Conservation (phyloP, 2,797 vertebrate species). For the Alexandromys oeconomus region DNA sequence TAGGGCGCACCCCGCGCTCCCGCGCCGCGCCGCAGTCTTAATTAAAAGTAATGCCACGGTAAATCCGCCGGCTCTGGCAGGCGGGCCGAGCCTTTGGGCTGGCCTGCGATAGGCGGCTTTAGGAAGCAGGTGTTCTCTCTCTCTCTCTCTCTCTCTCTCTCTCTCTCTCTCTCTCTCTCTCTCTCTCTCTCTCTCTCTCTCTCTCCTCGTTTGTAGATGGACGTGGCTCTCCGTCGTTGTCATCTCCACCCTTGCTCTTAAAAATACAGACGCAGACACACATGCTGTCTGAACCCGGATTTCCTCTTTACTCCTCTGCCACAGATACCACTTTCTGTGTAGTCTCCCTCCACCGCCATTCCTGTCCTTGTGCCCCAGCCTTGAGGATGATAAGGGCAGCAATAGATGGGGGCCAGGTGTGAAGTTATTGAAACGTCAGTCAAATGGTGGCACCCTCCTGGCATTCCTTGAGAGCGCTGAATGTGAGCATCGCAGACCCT, state of each 20-base stretch:
- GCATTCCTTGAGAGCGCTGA: not conserved
- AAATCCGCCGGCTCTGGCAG: slow-evolving; percentile 86
- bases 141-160: no score
- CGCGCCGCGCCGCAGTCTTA: slow-evolving; percentile 88
- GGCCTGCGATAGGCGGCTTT: slow-evolving; percentile 81
- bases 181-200: no score
- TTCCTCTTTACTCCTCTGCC: not conserved
- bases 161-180: no score
- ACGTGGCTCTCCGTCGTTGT: not conserved
- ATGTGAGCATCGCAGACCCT: not conserved
- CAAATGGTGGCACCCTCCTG: not conserved
- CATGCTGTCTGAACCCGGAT: not conserved
- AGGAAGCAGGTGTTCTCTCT: slow-evolving; percentile 85
- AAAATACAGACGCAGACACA: not conserved
- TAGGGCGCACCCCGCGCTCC: slow-evolving; percentile 87
- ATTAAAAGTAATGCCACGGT: slow-evolving; percentile 89
- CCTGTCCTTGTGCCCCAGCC: no score
- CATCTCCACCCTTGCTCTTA: no score
- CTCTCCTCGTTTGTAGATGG: not conserved
- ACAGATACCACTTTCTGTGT: fast-evolving
- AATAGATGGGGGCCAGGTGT: not conserved
- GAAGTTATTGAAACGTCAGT: not conserved
- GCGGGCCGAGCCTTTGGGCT: slow-evolving; percentile 48
- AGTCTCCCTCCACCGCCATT: fast-evolving
- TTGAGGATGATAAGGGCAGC: not conserved